These are phyloP conservation scores for Dryomyza anilis DNA, from an alignment of 2,888 invertebrate species.

Conservation along the genomic window DNA sequence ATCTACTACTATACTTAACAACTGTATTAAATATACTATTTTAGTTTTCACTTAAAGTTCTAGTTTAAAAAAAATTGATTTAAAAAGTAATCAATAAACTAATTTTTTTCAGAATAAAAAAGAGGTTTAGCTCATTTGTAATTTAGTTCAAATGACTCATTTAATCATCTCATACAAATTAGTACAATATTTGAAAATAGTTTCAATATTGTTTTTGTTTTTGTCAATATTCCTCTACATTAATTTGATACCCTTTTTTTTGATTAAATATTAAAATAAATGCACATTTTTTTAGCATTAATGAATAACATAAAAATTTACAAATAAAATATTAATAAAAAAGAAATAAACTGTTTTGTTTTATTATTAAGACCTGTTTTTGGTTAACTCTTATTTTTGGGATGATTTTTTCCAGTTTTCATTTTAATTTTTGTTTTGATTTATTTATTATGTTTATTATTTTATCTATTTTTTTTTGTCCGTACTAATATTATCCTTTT, in stretches of 20 bases:
- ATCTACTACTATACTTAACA: conserved; percentile 8
- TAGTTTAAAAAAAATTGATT: neutral
- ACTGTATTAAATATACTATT: too few relatives aligned
- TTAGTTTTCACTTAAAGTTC: too few relatives aligned
- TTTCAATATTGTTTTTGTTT: too few relatives aligned
- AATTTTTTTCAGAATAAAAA: too few relatives aligned
- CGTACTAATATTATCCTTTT: conserved; percentile 21
- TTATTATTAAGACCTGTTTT: neutral
- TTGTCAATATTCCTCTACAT: neutral
- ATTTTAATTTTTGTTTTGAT: conserved; percentile 16
- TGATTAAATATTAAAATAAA: too few relatives aligned
- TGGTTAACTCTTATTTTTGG: conserved; percentile 10
- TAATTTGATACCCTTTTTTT: too few relatives aligned
- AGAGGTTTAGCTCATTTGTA: neutral
- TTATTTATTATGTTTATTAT: conserved; percentile 28
- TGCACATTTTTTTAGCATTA: neutral
- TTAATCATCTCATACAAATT: too few relatives aligned
- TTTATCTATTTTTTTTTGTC: conserved; percentile 22
- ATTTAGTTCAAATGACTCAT: too few relatives aligned
- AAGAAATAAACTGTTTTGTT: conserved; percentile 28
- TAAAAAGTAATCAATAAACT: too few relatives aligned
- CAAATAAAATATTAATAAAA: conserved; percentile 34
- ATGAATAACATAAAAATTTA: conserved; percentile 30
- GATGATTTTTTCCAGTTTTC: conserved; percentile 26
- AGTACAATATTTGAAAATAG: too few relatives aligned